A percentile compares a stretch with the other conserved stretches of the same genome.
These are phyloP conservation scores for Lanistes nyassanus DNA, from an alignment of 1,140 invertebrate genomes.

Conservation along the genomic window DNA sequence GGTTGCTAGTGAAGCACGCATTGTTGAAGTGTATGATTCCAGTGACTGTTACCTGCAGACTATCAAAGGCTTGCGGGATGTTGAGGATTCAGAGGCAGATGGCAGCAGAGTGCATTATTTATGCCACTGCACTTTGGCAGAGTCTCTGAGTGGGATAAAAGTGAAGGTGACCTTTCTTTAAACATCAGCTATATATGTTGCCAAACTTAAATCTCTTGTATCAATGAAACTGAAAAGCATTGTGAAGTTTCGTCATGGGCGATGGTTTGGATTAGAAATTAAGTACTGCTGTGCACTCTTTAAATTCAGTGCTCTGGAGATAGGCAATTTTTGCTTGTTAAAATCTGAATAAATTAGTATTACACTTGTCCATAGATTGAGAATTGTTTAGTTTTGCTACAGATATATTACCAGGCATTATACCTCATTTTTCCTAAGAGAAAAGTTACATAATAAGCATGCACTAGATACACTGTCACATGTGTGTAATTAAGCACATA, in stretches of 20 bases:
- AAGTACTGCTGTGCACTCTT: background rate
- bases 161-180: background rate
- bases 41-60: constrained; percentile 20
- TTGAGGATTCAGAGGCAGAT: constrained; percentile 6
- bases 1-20: constrained; percentile 16
- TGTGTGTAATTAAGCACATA: too few species aligned
- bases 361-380: too few species aligned
- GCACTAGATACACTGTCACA: too few species aligned
- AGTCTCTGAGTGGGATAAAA: background rate
- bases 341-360: too few species aligned
- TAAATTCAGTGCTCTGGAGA: background rate
- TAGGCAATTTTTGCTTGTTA: too few species aligned
- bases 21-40: constrained; percentile 19
- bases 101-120: constrained; percentile 3
- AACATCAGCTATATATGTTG: background rate
- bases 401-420: too few species aligned
- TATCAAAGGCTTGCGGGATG: constrained; percentile 12
- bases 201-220: background rate
- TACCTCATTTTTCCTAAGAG: too few species aligned
- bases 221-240: background rate
- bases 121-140: background rate
- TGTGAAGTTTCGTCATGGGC: background rate
- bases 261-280: background rate
- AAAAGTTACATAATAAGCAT: too few species aligned
- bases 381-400: too few species aligned